Evolutionary conservation across 2,888 invertebrate genomes (phyloP).

Genomic region (Caenorhabditis wallacei): DNA sequence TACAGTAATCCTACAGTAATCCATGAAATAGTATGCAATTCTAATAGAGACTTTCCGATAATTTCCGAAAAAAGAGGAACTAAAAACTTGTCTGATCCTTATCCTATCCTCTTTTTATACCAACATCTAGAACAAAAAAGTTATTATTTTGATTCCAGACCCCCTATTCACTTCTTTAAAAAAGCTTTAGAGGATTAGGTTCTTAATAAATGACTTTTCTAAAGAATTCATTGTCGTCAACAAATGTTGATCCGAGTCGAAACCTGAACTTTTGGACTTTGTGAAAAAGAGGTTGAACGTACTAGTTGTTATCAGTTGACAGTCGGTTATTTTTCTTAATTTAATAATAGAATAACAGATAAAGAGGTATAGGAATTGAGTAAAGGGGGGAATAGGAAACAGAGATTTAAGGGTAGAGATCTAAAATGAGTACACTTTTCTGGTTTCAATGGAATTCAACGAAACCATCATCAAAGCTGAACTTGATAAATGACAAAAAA

Average conservation of each 20-base stretch:
- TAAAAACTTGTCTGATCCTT: not conserved
- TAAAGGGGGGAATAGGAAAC: not conserved
- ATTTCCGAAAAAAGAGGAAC: not conserved
- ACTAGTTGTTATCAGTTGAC: not conserved
- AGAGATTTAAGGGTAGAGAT: not conserved
- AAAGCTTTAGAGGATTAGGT: constrained; percentile 28
- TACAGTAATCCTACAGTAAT: too few species aligned
- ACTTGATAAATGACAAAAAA: too few species aligned
- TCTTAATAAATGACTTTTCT: constrained; percentile 26
- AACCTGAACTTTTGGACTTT: constrained; percentile 4
- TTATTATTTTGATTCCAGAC: constrained; percentile 1
- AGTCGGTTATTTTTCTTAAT: not conserved
- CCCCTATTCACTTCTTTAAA: constrained; percentile 7
- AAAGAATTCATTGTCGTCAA: not conserved
- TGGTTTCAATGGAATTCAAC: too few species aligned
- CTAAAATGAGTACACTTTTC: too few species aligned
- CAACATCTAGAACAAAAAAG: constrained; percentile 20
- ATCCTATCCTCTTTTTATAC: constrained; percentile 18
- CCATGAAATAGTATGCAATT: too few species aligned
- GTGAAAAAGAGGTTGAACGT: not conserved
- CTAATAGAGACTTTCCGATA: too few species aligned
- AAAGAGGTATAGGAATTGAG: not conserved
- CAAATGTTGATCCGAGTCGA: not conserved
- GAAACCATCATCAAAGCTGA: too few species aligned
- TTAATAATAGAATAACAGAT: not conserved